Evolutionary conservation across 2,888 invertebrate genomes (phyloP).

Genomic region (Halictus ligatus): DNA sequence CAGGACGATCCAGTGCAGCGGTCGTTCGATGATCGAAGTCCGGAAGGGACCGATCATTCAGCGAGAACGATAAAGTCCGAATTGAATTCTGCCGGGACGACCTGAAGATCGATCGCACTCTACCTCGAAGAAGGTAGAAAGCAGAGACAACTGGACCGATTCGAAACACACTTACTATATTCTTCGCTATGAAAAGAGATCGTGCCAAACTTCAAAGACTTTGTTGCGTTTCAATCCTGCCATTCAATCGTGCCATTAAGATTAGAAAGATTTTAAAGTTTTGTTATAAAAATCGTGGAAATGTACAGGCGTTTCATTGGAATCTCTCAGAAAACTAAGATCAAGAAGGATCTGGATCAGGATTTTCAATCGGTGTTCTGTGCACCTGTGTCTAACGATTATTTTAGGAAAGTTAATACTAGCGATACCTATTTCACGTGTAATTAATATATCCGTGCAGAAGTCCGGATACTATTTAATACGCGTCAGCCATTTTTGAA

Average conservation of each 20-base stretch:
- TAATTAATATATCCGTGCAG: too few relatives aligned
- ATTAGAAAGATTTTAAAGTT: neutral
- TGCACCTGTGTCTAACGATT: neutral
- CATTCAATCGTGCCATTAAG: neutral
- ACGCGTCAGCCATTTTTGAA: too few relatives aligned
- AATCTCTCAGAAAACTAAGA: neutral
- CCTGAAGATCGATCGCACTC: constrained; percentile 8
- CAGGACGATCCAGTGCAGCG: neutral
- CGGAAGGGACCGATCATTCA: neutral
- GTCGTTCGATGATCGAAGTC: constrained; percentile 17
- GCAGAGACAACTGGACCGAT: neutral
- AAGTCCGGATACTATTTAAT: too few relatives aligned
- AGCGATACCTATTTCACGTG: too few relatives aligned
- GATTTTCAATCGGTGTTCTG: neutral
- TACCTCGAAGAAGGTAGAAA: neutral
- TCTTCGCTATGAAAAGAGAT: neutral
- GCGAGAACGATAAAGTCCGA: constrained; percentile 4
- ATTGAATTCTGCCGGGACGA: constrained; percentile 15
- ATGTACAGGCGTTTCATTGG: neutral
- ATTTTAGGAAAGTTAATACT: too few relatives aligned
- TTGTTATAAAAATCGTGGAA: neutral
- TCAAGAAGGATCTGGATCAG: too few relatives aligned
- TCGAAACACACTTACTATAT: neutral
- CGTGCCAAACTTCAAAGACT: neutral
- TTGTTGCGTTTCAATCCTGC: neutral